Conservation (phyloP, 2,113 vertebrate genomes). For the Pelecanoides urinatrix region DNA sequence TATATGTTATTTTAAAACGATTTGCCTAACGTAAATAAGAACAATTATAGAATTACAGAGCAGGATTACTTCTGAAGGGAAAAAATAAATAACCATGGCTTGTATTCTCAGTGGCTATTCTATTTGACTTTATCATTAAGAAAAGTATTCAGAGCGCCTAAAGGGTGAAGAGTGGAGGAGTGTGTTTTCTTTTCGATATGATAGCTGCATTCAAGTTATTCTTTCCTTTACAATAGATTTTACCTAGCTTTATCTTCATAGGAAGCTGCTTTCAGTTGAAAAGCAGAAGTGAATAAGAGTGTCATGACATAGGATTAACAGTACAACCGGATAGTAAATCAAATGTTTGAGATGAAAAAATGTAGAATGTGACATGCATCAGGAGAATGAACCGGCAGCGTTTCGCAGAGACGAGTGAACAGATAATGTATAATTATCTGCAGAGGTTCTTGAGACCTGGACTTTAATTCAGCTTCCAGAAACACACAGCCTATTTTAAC, state of each 20-base stretch:
- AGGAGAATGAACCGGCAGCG: constrained; percentile 81
- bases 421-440: constrained; percentile 50
- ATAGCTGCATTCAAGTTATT: constrained; percentile 80
- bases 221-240: constrained; percentile 92
- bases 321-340: constrained; percentile 93
- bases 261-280: constrained; percentile 93
- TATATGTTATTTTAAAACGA: constrained; percentile 69
- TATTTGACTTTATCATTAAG: constrained; percentile 78
- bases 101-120: constrained; percentile 70
- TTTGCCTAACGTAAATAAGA: constrained; percentile 70
- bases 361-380: constrained; percentile 87
- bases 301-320: constrained; percentile 98
- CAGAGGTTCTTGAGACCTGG: constrained; percentile 34
- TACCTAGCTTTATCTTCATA: constrained; percentile 98
- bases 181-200: constrained; percentile 83
- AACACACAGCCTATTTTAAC: constrained; percentile 3
- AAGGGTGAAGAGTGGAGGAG: constrained; percentile 78
- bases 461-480: constrained; percentile 49
- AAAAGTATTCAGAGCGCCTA: constrained; percentile 72
- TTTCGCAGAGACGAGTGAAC: constrained; percentile 61
- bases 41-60: constrained; percentile 74
- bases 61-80: constrained; percentile 66
- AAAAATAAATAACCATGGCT: not conserved
- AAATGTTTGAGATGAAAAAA: constrained; percentile 96
- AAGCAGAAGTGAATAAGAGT: constrained; percentile 98